These are phyloP conservation scores for Ylistrum balloti DNA, from an alignment of 1,140 invertebrate species.

Conservation along the genomic window DNA sequence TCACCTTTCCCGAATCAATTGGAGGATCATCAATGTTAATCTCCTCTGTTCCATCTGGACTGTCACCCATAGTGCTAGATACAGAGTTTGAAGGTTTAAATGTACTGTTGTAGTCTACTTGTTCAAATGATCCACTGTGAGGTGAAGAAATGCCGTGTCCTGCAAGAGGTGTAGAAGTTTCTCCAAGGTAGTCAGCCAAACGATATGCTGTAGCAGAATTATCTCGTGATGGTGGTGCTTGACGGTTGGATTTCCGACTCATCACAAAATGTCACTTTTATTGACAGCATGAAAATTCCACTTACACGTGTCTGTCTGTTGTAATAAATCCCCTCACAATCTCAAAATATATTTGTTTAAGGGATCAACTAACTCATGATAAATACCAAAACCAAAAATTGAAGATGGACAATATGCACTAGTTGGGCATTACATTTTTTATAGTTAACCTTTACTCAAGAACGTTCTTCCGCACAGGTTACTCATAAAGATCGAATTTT, in stretches of 20 bases:
- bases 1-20: background rate
- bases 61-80: constrained; percentile 32
- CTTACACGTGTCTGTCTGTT: background rate
- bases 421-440: background rate
- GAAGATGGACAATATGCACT: background rate
- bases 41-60: constrained; percentile 24
- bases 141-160: constrained; percentile 49
- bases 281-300: background rate
- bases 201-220: constrained; percentile 17
- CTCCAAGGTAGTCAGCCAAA: constrained; percentile 59
- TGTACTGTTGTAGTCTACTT: constrained; percentile 46
- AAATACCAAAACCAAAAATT: background rate
- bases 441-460: background rate
- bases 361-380: background rate
- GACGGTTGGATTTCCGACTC: constrained; percentile 37
- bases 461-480: background rate
- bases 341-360: background rate
- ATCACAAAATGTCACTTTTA: constrained; percentile 16
- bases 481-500: background rate
- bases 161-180: constrained; percentile 53
- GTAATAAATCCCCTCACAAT: background rate
- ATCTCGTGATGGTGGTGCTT: constrained; percentile 31
- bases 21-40: constrained; percentile 9
- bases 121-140: constrained; percentile 53
- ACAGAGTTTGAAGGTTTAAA: constrained; percentile 2